Percentiles rank a stretch among this genome's conserved stretches.
phyloP scores from a whole-genome alignment of 1,140 invertebrate genomes.

The Neelides sp. region DNA sequence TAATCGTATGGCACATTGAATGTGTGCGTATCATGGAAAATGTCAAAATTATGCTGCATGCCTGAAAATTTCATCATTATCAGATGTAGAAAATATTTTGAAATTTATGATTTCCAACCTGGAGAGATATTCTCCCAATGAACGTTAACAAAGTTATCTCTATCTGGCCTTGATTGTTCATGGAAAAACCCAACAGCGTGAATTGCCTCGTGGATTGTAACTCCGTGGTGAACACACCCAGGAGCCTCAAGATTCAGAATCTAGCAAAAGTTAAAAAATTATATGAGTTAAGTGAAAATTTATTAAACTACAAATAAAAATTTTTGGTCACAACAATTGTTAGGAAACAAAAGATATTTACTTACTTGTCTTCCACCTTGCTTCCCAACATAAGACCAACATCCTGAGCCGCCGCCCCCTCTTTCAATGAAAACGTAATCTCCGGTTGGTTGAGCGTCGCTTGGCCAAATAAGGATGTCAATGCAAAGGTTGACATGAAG shows the following conservation, averaged over 20 bases:
- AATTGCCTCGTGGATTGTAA: conserved; percentile 7
- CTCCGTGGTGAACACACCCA: conserved; percentile 15
- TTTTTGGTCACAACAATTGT: too few relatives aligned
- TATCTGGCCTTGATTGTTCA: too few relatives aligned
- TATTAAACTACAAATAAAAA: too few relatives aligned
- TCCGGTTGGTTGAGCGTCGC: not conserved
- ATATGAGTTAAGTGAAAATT: not conserved
- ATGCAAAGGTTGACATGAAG: conserved; percentile 8
- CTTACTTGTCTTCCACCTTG: conserved; percentile 13
- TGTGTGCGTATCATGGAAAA: not conserved
- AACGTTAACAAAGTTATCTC: too few relatives aligned
- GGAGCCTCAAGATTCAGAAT: conserved; percentile 3
- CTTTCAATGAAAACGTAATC: conserved; percentile 3
- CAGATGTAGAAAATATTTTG: too few relatives aligned
- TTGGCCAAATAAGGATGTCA: conserved; percentile 7
- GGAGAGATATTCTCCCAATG: conserved; percentile 42
- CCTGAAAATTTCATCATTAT: too few relatives aligned
- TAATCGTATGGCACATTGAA: conserved; percentile 15
- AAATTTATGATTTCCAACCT: too few relatives aligned
- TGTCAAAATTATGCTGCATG: conserved; percentile 4
- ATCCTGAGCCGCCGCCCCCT: conserved; percentile 10
- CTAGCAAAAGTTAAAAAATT: not conserved
- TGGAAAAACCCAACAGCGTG: too few relatives aligned
- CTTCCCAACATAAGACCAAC: conserved; percentile 21
- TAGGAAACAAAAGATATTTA: too few relatives aligned